These are phyloP conservation scores for Holcopasites calliopsidis DNA, from an alignment of 1,140 invertebrate species.

Conservation along the genomic window DNA sequence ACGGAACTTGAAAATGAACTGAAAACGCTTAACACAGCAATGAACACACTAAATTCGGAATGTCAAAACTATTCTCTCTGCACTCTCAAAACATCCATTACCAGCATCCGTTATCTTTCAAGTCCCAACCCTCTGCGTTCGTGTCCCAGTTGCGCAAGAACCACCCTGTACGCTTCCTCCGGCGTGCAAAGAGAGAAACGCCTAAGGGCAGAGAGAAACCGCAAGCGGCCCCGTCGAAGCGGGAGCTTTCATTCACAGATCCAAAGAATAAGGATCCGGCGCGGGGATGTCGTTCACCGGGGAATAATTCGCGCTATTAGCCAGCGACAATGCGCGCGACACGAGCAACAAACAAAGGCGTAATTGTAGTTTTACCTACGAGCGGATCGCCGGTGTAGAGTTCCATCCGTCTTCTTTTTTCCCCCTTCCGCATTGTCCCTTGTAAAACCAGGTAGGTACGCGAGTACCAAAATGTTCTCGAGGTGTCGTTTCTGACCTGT, in stretches of 20 bases:
- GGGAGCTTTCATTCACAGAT: conserved; percentile 53
- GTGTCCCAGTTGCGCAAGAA: too few relatives aligned
- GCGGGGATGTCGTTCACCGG: conserved; percentile 61
- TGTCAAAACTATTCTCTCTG: too few relatives aligned
- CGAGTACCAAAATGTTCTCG: background rate
- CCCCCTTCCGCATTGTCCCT: background rate
- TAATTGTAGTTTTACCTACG: conserved; percentile 63
- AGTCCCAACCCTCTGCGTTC: too few relatives aligned
- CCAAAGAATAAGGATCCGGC: conserved; percentile 39
- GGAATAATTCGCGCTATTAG: conserved; percentile 76
- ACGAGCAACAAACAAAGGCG: conserved; percentile 75
- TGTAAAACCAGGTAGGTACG: background rate
- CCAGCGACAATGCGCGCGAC: conserved; percentile 64
- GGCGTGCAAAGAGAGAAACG: background rate
- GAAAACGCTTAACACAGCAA: too few relatives aligned
- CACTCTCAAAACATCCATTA: too few relatives aligned
- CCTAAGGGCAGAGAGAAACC: conserved; percentile 7
- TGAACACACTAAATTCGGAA: too few relatives aligned
- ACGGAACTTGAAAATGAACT: too few relatives aligned
- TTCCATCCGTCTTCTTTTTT: conserved; percentile 14
- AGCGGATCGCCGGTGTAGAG: conserved; percentile 31
- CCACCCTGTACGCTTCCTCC: conserved; percentile 3
- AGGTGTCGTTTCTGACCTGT: background rate
- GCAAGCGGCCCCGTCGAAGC: conserved; percentile 15
- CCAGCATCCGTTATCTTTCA: too few relatives aligned